These are phyloP conservation scores for Globodera rostochiensis DNA, from an alignment of 1,140 invertebrate genomes.

Conservation along the genomic window DNA sequence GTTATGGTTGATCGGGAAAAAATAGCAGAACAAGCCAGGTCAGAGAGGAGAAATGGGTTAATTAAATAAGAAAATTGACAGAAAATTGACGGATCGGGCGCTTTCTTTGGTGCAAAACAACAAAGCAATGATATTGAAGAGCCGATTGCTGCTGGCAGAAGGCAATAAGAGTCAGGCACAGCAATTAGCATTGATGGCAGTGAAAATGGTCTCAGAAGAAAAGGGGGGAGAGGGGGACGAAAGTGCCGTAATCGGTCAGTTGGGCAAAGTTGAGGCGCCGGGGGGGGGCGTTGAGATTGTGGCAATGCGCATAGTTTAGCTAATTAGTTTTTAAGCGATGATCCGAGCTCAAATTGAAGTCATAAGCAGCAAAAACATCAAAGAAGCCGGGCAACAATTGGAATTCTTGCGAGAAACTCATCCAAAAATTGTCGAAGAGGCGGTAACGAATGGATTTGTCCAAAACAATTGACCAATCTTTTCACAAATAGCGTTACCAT, in stretches of 20 bases:
- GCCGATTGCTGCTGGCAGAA: constrained; percentile 39
- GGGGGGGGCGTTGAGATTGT: no score
- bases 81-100: constrained; percentile 42
- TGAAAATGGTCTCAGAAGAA: constrained; percentile 27
- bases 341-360: constrained; percentile 45
- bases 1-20: constrained; percentile 40
- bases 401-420: constrained; percentile 46
- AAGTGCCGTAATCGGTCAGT: constrained; percentile 20
- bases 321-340: constrained; percentile 28
- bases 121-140: constrained; percentile 31
- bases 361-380: constrained; percentile 32
- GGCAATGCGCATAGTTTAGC: no score
- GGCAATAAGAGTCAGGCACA: constrained; percentile 35
- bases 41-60: constrained; percentile 29
- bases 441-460: constrained; percentile 3
- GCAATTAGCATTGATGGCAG: constrained; percentile 45
- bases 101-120: constrained; percentile 15
- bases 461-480: neutral
- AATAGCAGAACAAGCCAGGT: constrained; percentile 40
- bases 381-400: constrained; percentile 45
- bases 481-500: constrained; percentile 21
- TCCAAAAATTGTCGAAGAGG: constrained; percentile 34
- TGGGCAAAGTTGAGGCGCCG: neutral
- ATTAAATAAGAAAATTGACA: neutral
- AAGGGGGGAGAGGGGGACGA: constrained; percentile 32